phyloP scores from a whole-genome alignment of 1,140 invertebrate species.

The Trypoxylus dichotomus region DNA sequence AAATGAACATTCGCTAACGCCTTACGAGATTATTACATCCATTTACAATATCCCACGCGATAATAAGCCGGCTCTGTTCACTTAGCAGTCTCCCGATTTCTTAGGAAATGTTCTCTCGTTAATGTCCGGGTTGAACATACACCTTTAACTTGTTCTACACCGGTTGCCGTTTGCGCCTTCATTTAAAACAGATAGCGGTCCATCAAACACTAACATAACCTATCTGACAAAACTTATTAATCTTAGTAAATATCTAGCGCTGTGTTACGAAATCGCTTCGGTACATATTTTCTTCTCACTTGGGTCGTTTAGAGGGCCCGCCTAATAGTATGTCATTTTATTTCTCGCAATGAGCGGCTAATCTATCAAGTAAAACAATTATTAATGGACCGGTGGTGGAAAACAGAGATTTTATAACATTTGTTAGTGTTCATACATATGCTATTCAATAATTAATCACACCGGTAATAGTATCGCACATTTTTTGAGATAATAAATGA shows the following conservation, averaged over 20 bases:
- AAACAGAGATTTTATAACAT: neutral
- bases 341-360: neutral
- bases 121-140: constrained; percentile 10
- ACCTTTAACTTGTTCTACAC: neutral
- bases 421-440: neutral
- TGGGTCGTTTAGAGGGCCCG: neutral
- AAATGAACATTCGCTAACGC: too few species aligned
- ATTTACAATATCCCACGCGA: neutral
- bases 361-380: neutral
- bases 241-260: neutral
- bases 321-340: neutral
- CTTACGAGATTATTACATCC: too few species aligned
- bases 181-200: neutral
- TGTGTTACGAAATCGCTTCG: neutral
- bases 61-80: neutral
- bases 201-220: neutral
- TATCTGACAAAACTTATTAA: neutral
- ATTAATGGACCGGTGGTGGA: neutral
- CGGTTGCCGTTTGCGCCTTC: neutral
- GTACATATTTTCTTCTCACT: neutral
- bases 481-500: too few species aligned
- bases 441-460: neutral
- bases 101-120: neutral
- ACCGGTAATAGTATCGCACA: neutral
- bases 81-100: neutral